Evolutionary conservation across 2,888 invertebrate genomes (phyloP).

Genomic region (Diaperis boleti): DNA sequence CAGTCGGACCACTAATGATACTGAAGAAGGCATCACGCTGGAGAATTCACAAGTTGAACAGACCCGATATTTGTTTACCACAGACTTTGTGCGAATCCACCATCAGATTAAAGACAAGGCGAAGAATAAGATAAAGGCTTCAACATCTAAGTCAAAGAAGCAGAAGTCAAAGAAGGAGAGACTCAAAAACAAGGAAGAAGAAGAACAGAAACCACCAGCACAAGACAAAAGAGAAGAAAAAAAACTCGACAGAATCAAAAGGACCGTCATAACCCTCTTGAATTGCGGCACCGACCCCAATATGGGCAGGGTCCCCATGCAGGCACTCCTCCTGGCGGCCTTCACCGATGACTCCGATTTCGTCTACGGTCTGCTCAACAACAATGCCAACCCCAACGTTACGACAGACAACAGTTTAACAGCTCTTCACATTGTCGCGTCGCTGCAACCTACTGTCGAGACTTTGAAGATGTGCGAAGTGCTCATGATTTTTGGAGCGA

Average conservation of each 20-base stretch:
- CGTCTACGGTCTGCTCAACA: conserved; percentile 51
- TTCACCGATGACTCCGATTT: conserved; percentile 57
- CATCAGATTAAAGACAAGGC: no score
- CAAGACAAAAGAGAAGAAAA: conserved; percentile 3
- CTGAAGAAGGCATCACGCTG: not conserved
- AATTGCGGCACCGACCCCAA: conserved; percentile 61
- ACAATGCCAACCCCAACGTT: conserved; percentile 54
- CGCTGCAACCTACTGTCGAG: conserved; percentile 49
- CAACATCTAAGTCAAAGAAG: no score
- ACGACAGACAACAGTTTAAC: conserved; percentile 54
- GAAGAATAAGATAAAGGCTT: no score
- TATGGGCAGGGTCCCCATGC: conserved; percentile 58
- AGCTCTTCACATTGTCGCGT: conserved; percentile 58
- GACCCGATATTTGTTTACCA: no score
- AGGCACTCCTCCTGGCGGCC: conserved; percentile 57
- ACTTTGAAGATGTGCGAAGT: conserved; percentile 51
- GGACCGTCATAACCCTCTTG: conserved; percentile 57
- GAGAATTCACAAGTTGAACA: not conserved
- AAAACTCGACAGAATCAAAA: conserved; percentile 37
- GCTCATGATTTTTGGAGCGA: conserved; percentile 53
- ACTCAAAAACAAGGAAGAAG: conserved; percentile 10
- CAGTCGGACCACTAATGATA: no score
- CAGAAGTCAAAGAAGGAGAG: conserved; percentile 20
- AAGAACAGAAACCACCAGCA: conserved; percentile 17
- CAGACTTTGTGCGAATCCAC: no score